Evolutionary conservation across 2,797 vertebrate genomes (phyloP).

Genomic region (Schizopygopsis malacanthus): DNA sequence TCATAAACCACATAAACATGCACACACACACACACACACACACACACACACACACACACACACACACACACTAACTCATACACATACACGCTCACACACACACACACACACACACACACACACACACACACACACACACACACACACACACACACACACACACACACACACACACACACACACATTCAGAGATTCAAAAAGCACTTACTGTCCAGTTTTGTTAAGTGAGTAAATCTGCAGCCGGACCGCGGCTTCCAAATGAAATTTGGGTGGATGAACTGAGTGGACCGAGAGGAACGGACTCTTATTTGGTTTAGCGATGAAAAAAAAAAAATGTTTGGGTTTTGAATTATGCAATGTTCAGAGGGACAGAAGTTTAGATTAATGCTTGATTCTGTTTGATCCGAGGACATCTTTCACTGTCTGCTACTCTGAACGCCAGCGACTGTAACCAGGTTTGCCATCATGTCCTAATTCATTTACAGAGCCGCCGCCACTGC

Average conservation of each 20-base stretch:
- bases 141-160: background rate
- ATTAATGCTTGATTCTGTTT: constrained; percentile 76
- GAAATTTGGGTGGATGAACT: constrained; percentile 73
- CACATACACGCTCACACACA: too few relatives aligned
- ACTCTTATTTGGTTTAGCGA: constrained; percentile 78
- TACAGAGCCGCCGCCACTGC: constrained; percentile 62
- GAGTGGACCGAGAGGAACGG: constrained; percentile 62
- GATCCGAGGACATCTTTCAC: constrained; percentile 69
- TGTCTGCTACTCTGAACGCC: constrained; percentile 54
- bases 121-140: too few relatives aligned
- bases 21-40: too few relatives aligned
- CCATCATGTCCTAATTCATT: constrained; percentile 72
- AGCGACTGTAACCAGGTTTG: constrained; percentile 78
- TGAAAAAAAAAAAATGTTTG: constrained; percentile 76
- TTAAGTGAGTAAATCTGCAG: constrained; percentile 80
- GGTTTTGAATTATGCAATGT: constrained; percentile 79
- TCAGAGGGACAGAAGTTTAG: constrained; percentile 69
- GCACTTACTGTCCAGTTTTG: constrained; percentile 86
- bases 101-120: too few relatives aligned
- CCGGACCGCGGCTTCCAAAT: constrained; percentile 71
- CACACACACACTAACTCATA: too few relatives aligned
- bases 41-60: too few relatives aligned
- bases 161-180: background rate
- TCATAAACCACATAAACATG: too few relatives aligned
- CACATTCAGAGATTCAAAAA: constrained; percentile 82